Base-by-base conservation (phyloP, 2,888 invertebrate genomes). In the Drosophila fungiperda region DNA sequence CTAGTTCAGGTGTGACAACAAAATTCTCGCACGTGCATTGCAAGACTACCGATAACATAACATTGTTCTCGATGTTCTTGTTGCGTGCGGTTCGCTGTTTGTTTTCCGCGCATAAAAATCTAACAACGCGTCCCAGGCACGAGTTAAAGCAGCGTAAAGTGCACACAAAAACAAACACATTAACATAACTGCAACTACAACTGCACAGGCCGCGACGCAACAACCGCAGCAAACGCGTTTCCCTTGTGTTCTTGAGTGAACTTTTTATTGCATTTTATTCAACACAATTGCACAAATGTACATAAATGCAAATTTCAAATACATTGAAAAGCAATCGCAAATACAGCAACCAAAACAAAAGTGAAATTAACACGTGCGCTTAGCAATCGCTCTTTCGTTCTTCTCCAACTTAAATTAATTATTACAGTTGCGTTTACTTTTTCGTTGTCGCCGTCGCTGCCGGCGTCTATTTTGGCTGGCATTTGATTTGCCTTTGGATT, bases 361-460 rank as follows among this genome's bases (percentile, higher is more conserved):
- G 76, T 82, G 76, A 77, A 79, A 76, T 66, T 73, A 82, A 74
- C 89, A 89, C 90, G 90, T 89, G 91, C 78, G 55, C 20, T 71
- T 29, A 45, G 15, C 45, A 15, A 45, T 20, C 12, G 48, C 33
- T 42, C 32, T 48, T 53, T 62, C 23, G 20, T 48, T 61, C 38
- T n/a, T 45, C 15, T 50, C 53, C 26, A 29, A 40, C 45, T 60
- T 63, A 40, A 12, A n/a, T 38, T 49, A 59, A 57, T 8, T 45
- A 38, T 65, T 68, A 54, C 70, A 54, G 70, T 69, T 73, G 76
- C 69, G 66, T 81, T 78, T 60, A 60, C 38, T 61, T 78, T 87
- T 76, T 68, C 70, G 35, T 68, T 84, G 69, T 78, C 35, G 35
- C n/a, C 45, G 49, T 55, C 60, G 54, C 57, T 71, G 68, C 70